A percentile compares a stretch with the other conserved stretches of the same genome.
These are phyloP conservation scores for Polyploca ridens DNA, from an alignment of 2,888 invertebrate genomes.

Conservation along the genomic window DNA sequence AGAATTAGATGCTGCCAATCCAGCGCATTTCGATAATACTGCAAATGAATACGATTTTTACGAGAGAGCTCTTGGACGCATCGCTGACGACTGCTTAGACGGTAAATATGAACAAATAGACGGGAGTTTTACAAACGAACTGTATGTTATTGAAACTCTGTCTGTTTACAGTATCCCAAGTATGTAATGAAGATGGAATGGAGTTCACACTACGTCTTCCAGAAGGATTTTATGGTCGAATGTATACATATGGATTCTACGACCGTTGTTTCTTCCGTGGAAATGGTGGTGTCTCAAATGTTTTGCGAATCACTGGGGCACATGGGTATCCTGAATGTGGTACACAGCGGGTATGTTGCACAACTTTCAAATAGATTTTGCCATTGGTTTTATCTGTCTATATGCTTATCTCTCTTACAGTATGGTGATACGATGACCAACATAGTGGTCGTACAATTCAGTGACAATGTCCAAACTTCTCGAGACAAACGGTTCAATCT, in stretches of 20 bases:
- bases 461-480: constrained; percentile 96
- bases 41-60: constrained; percentile 93
- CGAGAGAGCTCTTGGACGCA: constrained; percentile 90
- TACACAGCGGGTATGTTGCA: constrained; percentile 89
- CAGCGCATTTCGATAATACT: constrained; percentile 92
- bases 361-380: neutral
- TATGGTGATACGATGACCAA: constrained; percentile 97
- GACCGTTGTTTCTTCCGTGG: constrained; percentile 96
- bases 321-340: constrained; percentile 98
- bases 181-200: constrained; percentile 97
- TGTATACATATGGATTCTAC: constrained; percentile 96
- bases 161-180: constrained; percentile 89
- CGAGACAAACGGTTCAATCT: constrained; percentile 95
- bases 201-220: constrained; percentile 95
- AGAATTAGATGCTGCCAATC: constrained; percentile 93
- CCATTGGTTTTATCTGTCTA: neutral
- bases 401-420: constrained; percentile 68
- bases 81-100: constrained; percentile 92
- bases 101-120: constrained; percentile 81
- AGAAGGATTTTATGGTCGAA: constrained; percentile 94
- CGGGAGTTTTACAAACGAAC: constrained; percentile 1
- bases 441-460: constrained; percentile 96
- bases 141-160: neutral
- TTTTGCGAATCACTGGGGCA: constrained; percentile 93
- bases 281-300: constrained; percentile 93